Evolutionary conservation across 2,113 vertebrate species (phyloP), one percentile per base, ranked within the genome.

Genomic region (Podarcis raffonei): DNA sequence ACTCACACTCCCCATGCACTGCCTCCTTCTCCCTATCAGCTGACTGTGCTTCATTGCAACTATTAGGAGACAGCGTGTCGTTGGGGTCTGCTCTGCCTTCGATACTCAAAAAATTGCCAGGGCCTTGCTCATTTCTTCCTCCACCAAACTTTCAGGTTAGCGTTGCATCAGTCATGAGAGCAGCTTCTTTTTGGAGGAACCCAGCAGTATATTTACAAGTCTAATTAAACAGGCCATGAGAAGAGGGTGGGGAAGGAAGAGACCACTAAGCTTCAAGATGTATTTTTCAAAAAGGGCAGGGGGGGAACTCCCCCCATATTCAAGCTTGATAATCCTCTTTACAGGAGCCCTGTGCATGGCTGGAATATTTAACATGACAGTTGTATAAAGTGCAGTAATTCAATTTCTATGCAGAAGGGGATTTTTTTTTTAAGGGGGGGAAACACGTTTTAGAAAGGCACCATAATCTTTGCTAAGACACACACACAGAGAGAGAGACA

Each of bases 351-450:
- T 91, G 74, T 87, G 87, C 76, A 82, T 90, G 72, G 76, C 78
- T 86, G 66, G 81, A 78, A 83, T 95, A 95, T 90, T 82, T 77
- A 96, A 94, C 87, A 94, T 91, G 86, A 90, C 92, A 92, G 83
- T 89, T 90, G 72, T 81, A 78, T 68, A 69, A 92, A 92, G 94
- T 92, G 68, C 94, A 94, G 78, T 94, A 95, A 95, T 94, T 96
- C 92, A 95, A 95, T 95, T 94, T 94, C 93, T 84, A 87, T 74
- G 86, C 92, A 91, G 85, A 92, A 90, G 92, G 22, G 66, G 86
- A 84, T 92, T 91, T 74, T 59, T 72, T n/a, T 59, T 62, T 48
- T 12, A 3, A 0, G 11, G 48, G 48, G 7, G 5, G 1, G 39
- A 80, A n/a, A 72, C n/a, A 69, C 0, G 42, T 78, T 35, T 57